Base-by-base conservation (phyloP, 2,888 invertebrate genomes). In the Cactoblastis cactorum region DNA sequence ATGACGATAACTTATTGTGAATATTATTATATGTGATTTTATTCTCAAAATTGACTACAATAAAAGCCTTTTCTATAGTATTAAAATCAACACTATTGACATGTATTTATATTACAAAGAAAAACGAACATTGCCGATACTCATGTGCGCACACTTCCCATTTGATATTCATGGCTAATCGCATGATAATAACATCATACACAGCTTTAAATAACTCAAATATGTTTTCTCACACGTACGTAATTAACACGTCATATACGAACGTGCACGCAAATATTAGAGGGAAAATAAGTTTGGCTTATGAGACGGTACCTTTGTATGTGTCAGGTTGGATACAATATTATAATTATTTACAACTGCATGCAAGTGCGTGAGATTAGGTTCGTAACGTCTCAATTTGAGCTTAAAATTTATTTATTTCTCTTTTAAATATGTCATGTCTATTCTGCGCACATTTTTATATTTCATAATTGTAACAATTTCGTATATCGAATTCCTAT, bases 401-500 rank as follows among this genome's bases (percentile, higher is more conserved):
- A 28, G 43, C 28, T 17, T n/a, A 17, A 37, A 14, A 28, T 6
- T 35, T n/a, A n/a, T n/a, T 2, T 14, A 14, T 8, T 24, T 14
- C 0, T 17, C 28, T 32, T 32, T 6, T 43, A 43, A 17, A 43
- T 43, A 17, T 15, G 9, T 2, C 1, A 5, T 39, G 18, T 22
- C 43, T 28, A 12, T 9, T 17, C 4, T 17, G 15, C 14, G 28
- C 15, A 28, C 11, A 32, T 28, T 28, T 28, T 5, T 28, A 28
- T 28, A 22, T 5, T 22, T 9, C 9, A 28, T 9, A n/a, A 28
- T 28, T 28, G 28, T 28, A 28, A 28, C 2, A 34, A 19, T 34
- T 33, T 18, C 4, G 19, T 46, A 35, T 46, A 46, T 33, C 35
- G 14, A 46, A 46, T 34, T 46, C 22, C 45, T 33, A 33, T 45